Conservation (phyloP, 2,113 vertebrate species). For the Galbula dea region DNA sequence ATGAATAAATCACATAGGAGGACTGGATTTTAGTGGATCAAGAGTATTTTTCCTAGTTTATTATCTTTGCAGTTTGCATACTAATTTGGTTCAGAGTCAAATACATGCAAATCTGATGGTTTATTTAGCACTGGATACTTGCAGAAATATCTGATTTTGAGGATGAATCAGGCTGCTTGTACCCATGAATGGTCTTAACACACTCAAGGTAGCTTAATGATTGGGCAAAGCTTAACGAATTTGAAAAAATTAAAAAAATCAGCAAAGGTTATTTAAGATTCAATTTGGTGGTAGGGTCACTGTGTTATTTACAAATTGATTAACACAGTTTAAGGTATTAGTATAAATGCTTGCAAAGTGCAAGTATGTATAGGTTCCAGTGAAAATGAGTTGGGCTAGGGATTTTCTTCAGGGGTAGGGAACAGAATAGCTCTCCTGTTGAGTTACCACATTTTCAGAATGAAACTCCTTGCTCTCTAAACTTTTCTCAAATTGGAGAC, state of each 20-base stretch:
- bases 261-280: neutral
- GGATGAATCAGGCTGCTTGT: neutral
- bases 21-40: neutral
- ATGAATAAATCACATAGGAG: neutral
- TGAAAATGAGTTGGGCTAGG: too few species aligned
- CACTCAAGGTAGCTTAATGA: neutral
- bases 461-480: too few species aligned
- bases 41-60: neutral
- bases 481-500: too few species aligned
- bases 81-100: neutral
- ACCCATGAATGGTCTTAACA: neutral
- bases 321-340: too few species aligned
- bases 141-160: neutral
- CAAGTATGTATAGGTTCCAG: too few species aligned
- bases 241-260: too few species aligned
- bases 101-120: neutral
- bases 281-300: too few species aligned
- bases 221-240: neutral
- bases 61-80: neutral
- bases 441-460: too few species aligned
- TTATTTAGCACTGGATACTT: neutral
- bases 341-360: too few species aligned
- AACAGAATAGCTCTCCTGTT: too few species aligned
- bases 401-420: too few species aligned
- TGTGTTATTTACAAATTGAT: too few species aligned